Evolutionary conservation across 2,797 vertebrate species (phyloP).

Genomic region (Delichon dasypus): DNA sequence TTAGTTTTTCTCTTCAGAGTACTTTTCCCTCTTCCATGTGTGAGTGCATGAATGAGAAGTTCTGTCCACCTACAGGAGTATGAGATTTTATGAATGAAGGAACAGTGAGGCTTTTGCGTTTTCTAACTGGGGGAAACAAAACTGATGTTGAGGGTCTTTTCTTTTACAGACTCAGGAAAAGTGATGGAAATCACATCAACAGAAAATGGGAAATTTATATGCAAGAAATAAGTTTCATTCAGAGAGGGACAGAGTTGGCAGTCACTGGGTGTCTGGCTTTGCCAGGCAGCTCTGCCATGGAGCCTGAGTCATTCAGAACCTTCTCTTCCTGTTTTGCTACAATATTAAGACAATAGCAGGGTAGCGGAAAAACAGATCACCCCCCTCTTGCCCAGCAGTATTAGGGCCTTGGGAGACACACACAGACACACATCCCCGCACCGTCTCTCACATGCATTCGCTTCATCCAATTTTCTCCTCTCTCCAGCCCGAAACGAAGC

Average conservation of each 20-base stretch:
- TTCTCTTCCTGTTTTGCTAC: background rate
- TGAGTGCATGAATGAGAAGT: constrained; percentile 1
- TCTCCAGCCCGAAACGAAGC: background rate
- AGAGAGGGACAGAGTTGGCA: background rate
- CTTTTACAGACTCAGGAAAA: background rate
- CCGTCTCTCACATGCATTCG: background rate
- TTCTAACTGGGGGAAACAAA: background rate
- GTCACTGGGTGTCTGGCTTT: background rate
- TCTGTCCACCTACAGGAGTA: background rate
- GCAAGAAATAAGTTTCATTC: background rate
- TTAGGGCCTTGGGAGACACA: background rate
- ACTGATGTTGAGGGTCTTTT: fast-evolving
- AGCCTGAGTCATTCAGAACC: background rate
- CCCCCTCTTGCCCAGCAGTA: background rate
- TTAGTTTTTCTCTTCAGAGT: constrained; percentile 19
- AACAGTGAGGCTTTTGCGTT: background rate
- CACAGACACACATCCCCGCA: too few relatives aligned
- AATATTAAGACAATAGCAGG: background rate
- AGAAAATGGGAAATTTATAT: background rate
- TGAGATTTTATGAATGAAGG: constrained; percentile 45
- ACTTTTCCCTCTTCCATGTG: background rate
- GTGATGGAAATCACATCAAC: background rate
- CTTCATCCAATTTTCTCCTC: background rate
- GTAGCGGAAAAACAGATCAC: background rate
- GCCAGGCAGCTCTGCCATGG: background rate